Evolutionary conservation across 2,888 invertebrate species (phyloP), one percentile per base, ranked within the genome.

Genomic region (Anodontia alba): DNA sequence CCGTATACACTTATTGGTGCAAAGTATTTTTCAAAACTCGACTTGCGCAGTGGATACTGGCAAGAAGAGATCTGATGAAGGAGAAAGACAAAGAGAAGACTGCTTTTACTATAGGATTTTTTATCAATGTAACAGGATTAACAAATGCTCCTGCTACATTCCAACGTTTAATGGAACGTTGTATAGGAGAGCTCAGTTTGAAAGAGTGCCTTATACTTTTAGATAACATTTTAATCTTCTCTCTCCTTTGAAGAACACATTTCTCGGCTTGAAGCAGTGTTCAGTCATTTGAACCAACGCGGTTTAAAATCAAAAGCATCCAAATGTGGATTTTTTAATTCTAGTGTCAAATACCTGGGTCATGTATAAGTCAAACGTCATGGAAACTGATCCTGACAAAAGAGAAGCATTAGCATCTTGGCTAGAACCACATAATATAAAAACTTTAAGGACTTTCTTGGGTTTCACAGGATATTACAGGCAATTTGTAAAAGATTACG

Each of bases 21-120:
- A 38, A 69, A 69, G 23, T 42, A 62, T 62, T 62, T 69, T 42
- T 38, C 69, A 38, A 69, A 69, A 26, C 31, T 66, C 8, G 66
- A 66, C 66, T 36, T 10, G 31, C 12, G 33, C 10, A 33, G 33
- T 33, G 66, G 69, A 12, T 69, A 69, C 42, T 69, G 69, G 69
- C n/a, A 69, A n/a, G 69, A 5, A 7, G 42, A 69, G n/a, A n/a
- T n/a, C n/a, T n/a, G n/a, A 31, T 33, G 26, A 3, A 29, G 0
- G 36, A 36, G n/a, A n/a, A 26, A 66, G 20, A 66, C 7, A 26
- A 66, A n/a, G 20, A 66, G 5, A 33, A 66, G 17, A 66, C 66
- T 23, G 66, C 54, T 51, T 51, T 51, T 20, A 51, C 51, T 51
- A n/a, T 51, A n/a, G 51, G 51, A n/a, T 15, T 51, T 51, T 51